Conservation (phyloP, 2,888 invertebrate genomes). For the Lamproptera curius region DNA sequence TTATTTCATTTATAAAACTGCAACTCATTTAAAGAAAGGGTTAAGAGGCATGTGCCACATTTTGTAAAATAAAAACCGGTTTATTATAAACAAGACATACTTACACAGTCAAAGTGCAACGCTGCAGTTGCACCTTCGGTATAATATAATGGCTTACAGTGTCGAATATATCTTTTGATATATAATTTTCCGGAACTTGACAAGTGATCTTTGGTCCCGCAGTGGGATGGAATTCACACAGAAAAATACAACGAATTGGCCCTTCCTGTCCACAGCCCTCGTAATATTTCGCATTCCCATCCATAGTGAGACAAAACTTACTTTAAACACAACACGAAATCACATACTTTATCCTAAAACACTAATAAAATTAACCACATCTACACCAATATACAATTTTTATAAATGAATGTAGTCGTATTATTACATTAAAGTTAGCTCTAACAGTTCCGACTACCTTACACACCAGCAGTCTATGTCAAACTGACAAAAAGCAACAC, state of each 20-base stretch:
- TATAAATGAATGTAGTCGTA: slow-evolving; percentile 6
- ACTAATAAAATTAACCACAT: slow-evolving; percentile 19
- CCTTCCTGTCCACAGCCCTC: slow-evolving; percentile 82
- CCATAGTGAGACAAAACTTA: slow-evolving; percentile 57
- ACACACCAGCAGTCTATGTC: background rate
- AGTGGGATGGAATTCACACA: slow-evolving; percentile 86
- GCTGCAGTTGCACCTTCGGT: slow-evolving; percentile 88
- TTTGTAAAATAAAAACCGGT: background rate
- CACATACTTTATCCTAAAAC: slow-evolving; percentile 28
- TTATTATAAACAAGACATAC: slow-evolving; percentile 39
- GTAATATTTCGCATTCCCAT: slow-evolving; percentile 67
- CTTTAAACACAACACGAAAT: slow-evolving; percentile 27
- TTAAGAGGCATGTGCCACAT: no score
- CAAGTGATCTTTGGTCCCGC: slow-evolving; percentile 88
- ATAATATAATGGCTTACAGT: slow-evolving; percentile 90
- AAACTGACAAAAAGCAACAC: background rate
- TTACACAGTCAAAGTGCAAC: slow-evolving; percentile 89
- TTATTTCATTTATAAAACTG: no score
- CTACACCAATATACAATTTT: background rate
- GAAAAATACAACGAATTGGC: slow-evolving; percentile 86
- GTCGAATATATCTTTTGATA: slow-evolving; percentile 90
- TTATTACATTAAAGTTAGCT: no score
- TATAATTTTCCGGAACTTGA: slow-evolving; percentile 88
- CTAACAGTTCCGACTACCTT: background rate
- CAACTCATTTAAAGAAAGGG: no score